Evolutionary conservation across 2,888 invertebrate genomes (phyloP).

Genomic region (Hoplodrina blanda): DNA sequence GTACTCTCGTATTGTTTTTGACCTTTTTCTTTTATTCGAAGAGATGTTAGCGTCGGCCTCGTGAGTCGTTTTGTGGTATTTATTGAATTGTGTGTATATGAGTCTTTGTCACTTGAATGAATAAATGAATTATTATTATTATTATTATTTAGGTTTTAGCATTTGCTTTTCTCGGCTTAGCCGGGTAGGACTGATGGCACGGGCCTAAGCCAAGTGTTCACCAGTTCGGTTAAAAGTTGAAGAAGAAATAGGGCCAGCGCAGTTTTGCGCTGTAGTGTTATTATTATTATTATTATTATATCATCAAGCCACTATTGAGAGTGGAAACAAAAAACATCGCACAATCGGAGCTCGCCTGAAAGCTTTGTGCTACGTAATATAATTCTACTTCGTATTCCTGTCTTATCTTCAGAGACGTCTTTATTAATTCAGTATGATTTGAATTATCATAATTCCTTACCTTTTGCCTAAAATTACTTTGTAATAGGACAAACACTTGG

Average conservation of each 20-base stretch:
- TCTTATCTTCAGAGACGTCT: constrained; percentile 61
- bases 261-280: too few relatives aligned
- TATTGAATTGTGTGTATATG: too few relatives aligned
- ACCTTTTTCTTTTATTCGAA: constrained; percentile 53
- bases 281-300: too few relatives aligned
- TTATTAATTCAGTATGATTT: constrained; percentile 72
- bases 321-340: constrained; percentile 54
- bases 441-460: constrained; percentile 71
- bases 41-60: constrained; percentile 53
- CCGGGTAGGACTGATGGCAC: too few relatives aligned
- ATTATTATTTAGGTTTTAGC: too few relatives aligned
- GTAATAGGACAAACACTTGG: constrained; percentile 68
- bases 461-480: constrained; percentile 69
- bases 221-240: too few relatives aligned
- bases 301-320: constrained; percentile 57
- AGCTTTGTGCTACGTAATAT: constrained; percentile 61
- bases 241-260: too few relatives aligned
- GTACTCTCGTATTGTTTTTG: constrained; percentile 52
- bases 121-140: too few relatives aligned
- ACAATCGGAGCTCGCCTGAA: constrained; percentile 43
- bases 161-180: too few relatives aligned
- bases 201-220: too few relatives aligned
- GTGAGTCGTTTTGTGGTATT: too few relatives aligned
- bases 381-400: constrained; percentile 56
- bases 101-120: too few relatives aligned